Percentiles rank a stretch among this genome's conserved stretches.
These are phyloP conservation scores for Cromileptes altivelis DNA, from an alignment of 2,113 vertebrate genomes.

Conservation along the genomic window DNA sequence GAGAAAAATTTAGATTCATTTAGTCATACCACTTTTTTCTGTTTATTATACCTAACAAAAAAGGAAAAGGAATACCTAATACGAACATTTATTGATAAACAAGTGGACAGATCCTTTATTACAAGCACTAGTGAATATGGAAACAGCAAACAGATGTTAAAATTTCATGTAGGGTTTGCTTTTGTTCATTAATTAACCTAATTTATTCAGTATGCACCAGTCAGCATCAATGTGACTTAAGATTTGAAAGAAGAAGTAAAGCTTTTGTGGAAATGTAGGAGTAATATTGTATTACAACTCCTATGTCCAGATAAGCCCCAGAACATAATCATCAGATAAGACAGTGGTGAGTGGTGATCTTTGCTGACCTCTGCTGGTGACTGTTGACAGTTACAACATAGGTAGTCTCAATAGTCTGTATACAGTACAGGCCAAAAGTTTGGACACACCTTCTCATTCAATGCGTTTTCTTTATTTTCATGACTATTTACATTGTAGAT, in stretches of 20 bases:
- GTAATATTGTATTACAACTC: not conserved
- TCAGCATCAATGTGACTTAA: not conserved
- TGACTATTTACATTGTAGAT: no score
- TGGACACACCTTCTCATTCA: no score
- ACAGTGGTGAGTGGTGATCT: not conserved
- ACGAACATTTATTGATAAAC: not conserved
- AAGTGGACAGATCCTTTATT: not conserved
- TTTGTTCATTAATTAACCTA: not conserved
- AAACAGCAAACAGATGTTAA: not conserved
- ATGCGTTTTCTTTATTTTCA: no score
- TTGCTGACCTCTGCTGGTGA: conserved; percentile 9
- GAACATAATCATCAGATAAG: not conserved
- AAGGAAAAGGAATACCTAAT: not conserved
- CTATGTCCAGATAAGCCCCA: not conserved
- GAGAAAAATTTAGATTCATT: not conserved
- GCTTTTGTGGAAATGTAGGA: not conserved
- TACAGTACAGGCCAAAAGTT: no score
- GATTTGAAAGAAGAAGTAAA: not conserved
- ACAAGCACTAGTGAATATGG: not conserved
- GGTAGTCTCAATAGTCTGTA: no score
- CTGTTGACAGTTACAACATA: not conserved
- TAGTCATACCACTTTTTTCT: not conserved
- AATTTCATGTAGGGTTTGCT: no score
- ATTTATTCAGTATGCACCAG: not conserved
- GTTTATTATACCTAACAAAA: not conserved